Evolutionary conservation across 2,888 invertebrate genomes (phyloP).

Genomic region (Capitulum mitella): DNA sequence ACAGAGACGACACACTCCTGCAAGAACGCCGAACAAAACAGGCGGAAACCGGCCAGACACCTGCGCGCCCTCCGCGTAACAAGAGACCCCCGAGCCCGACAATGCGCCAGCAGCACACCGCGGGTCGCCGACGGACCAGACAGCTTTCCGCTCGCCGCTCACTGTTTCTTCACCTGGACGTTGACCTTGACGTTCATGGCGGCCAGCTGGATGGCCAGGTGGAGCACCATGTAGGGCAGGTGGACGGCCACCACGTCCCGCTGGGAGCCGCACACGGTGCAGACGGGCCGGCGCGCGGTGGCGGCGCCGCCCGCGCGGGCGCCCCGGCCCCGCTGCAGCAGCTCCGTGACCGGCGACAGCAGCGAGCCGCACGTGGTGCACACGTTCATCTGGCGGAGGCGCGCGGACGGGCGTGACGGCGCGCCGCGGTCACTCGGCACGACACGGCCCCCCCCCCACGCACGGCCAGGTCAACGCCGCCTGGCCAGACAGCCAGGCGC

Average conservation of each 20-base stretch:
- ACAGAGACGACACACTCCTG: too few relatives aligned
- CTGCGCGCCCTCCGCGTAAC: too few relatives aligned
- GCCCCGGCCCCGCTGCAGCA: conserved; percentile 44
- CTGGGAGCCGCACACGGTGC: conserved; percentile 43
- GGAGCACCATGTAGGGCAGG: conserved; percentile 83
- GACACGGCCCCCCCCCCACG: too few relatives aligned
- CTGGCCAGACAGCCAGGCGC: too few relatives aligned
- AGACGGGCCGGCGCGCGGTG: conserved; percentile 40
- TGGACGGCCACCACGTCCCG: conserved; percentile 52
- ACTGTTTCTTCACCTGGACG: conserved; percentile 45
- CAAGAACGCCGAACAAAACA: too few relatives aligned
- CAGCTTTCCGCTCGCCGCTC: too few relatives aligned
- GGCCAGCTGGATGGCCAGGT: conserved; percentile 80
- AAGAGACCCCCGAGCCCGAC: too few relatives aligned
- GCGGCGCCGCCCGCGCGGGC: conserved; percentile 31
- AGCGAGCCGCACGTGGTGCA: conserved; percentile 75
- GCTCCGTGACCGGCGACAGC: conserved; percentile 61
- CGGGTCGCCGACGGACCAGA: too few relatives aligned
- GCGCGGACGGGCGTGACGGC: conserved; percentile 21
- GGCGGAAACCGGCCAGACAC: too few relatives aligned
- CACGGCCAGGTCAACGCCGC: too few relatives aligned
- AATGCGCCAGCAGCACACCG: too few relatives aligned
- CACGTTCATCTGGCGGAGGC: conserved; percentile 30
- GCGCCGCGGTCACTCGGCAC: too few relatives aligned
- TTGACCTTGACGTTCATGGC: conserved; percentile 82